Conservation (phyloP, 2,888 invertebrate genomes). For the Stenotaenia linearis region DNA sequence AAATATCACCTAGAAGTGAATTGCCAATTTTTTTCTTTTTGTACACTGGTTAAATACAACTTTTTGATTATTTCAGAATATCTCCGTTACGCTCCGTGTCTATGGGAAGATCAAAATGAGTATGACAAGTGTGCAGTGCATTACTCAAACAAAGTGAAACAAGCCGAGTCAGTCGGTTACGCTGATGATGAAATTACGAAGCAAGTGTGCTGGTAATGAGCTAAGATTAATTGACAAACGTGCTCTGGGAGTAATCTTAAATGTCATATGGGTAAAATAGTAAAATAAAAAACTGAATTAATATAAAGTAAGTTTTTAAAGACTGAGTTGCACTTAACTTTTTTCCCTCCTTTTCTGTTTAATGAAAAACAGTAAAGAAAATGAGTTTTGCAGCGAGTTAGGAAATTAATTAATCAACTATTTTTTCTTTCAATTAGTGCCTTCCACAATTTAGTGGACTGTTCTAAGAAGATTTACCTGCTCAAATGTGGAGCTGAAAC, state of each 20-base stretch:
- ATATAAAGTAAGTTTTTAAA: not conserved
- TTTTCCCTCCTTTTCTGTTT: not conserved
- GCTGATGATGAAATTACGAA: constrained; percentile 5
- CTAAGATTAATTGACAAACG: not conserved
- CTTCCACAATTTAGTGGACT: constrained; percentile 24
- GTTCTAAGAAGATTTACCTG: constrained; percentile 22
- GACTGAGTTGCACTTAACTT: not conserved
- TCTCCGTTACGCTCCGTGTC: constrained; percentile 17
- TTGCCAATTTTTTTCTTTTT: too few species aligned
- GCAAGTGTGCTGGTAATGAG: constrained; percentile 30
- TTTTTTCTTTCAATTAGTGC: constrained; percentile 21
- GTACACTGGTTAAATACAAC: too few species aligned
- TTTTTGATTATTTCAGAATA: constrained; percentile 27
- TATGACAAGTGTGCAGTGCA: constrained; percentile 9
- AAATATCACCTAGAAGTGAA: too few species aligned
- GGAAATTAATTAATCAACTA: not conserved
- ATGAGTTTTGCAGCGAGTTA: not conserved
- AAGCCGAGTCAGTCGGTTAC: not conserved
- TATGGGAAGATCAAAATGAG: constrained; percentile 29
- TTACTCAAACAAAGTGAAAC: constrained; percentile 4
- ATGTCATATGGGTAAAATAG: not conserved
- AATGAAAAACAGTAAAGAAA: not conserved
- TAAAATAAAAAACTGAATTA: not conserved
- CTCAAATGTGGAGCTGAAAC: constrained; percentile 30
- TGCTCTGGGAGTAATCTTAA: not conserved